Evolutionary conservation across 1,140 invertebrate genomes (phyloP).

Genomic region (Drosophila teissieri): DNA sequence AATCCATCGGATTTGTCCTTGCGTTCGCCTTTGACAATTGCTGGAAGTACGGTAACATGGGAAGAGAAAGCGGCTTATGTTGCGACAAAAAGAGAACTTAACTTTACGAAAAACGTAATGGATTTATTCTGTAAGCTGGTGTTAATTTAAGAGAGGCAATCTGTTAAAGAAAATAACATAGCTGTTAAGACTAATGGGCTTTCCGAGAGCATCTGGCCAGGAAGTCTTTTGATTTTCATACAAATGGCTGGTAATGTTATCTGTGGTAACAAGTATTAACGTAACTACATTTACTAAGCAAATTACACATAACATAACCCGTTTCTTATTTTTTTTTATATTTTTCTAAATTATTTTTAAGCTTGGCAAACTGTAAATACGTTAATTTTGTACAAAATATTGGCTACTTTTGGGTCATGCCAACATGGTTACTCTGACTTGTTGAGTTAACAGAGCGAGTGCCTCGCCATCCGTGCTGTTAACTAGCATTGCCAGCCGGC

Average conservation of each 20-base stretch:
- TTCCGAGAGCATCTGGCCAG: not conserved
- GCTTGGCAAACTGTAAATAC: too few relatives aligned
- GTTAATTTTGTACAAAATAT: not conserved
- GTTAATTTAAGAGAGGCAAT: not conserved
- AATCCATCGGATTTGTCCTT: not conserved
- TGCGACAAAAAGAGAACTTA: not conserved
- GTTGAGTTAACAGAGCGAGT: slow-evolving; percentile 43
- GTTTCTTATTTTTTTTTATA: too few relatives aligned
- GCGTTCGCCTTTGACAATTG: not conserved
- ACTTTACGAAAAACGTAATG: not conserved
- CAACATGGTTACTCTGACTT: slow-evolving; percentile 12
- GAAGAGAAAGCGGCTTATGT: slow-evolving; percentile 5
- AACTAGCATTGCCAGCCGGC: slow-evolving; percentile 15
- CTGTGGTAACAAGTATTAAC: too few relatives aligned
- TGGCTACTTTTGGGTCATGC: not conserved
- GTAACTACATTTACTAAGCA: too few relatives aligned
- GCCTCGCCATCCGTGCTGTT: not conserved
- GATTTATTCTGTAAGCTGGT: not conserved
- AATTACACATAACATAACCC: too few relatives aligned
- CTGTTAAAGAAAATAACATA: not conserved
- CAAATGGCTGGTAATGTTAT: too few relatives aligned
- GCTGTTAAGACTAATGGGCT: not conserved
- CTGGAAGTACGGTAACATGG: not conserved
- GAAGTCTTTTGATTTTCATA: slow-evolving; percentile 10
- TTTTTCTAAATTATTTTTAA: too few relatives aligned